Conservation (phyloP, 2,113 vertebrate species). For the Hirundichthys speculiger region DNA sequence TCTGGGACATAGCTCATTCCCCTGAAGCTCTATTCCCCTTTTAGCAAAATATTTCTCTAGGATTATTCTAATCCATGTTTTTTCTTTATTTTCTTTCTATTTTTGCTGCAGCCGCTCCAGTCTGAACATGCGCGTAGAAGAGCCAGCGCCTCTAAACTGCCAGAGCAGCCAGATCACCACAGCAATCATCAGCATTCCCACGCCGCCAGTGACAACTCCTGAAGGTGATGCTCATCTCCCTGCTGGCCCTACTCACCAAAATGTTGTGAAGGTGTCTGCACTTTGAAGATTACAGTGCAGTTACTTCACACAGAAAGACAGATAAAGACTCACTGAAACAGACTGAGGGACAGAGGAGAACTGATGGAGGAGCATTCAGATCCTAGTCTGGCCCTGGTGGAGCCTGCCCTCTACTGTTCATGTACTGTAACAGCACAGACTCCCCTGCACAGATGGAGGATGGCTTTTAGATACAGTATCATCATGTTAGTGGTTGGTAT, state of each 20-base stretch:
- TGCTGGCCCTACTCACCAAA: constrained; percentile 79
- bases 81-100: constrained; percentile 1
- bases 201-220: constrained; percentile 88
- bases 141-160: constrained; percentile 92
- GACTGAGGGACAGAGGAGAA: constrained; percentile 59
- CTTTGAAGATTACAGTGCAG: constrained; percentile 82
- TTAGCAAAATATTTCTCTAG: constrained; percentile 8
- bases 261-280: constrained; percentile 95
- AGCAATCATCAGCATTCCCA: constrained; percentile 98
- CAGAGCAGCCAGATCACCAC: constrained; percentile 94
- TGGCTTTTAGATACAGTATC: constrained; percentile 66
- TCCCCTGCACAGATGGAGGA: constrained; percentile 56
- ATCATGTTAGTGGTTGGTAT: constrained; percentile 52
- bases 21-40: not conserved
- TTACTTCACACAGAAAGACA: constrained; percentile 32
- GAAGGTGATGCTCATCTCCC: constrained; percentile 83
- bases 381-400: constrained; percentile 44
- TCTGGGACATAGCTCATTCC: not conserved
- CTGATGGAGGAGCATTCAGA: constrained; percentile 38
- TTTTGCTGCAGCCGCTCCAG: constrained; percentile 90
- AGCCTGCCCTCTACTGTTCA: constrained; percentile 76
- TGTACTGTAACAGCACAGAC: constrained; percentile 72
- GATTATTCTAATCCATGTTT: constrained; percentile 11
- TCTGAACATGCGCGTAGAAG: constrained; percentile 95
- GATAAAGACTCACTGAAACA: constrained; percentile 54